Evolutionary conservation across 2,888 invertebrate species (phyloP).

Genomic region (Elegia similella): DNA sequence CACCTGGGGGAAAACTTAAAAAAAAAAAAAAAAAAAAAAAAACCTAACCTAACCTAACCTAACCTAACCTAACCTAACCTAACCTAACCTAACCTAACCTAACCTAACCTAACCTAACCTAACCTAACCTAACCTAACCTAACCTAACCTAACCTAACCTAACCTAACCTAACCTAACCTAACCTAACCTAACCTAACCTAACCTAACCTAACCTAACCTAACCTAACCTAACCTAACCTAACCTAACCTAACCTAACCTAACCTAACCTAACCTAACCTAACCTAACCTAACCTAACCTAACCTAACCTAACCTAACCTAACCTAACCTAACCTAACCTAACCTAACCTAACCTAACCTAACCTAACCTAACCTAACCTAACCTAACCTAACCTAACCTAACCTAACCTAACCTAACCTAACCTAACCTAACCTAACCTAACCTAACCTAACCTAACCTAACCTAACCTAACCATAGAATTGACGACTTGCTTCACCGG

Average conservation of each 20-base stretch:
- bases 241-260: conserved; percentile 24
- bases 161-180: conserved; percentile 10
- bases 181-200: conserved; percentile 22
- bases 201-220: conserved; percentile 25
- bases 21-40: too few relatives aligned
- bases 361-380: too few relatives aligned
- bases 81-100: conserved; percentile 27
- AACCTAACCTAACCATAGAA: too few relatives aligned
- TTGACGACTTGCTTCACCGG: too few relatives aligned
- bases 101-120: conserved; percentile 26
- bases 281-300: conserved; percentile 29
- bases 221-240: conserved; percentile 22
- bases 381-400: neutral
- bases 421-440: too few relatives aligned
- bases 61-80: conserved; percentile 28
- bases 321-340: conserved; percentile 20
- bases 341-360: too few relatives aligned
- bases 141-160: conserved; percentile 15
- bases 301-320: conserved; percentile 28
- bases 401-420: too few relatives aligned
- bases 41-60: conserved; percentile 22
- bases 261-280: conserved; percentile 26
- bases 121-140: conserved; percentile 26
- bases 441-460: too few relatives aligned
- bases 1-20: too few relatives aligned